phyloP scores from a whole-genome alignment of 2,113 vertebrate species.

The Laterallus jamaicensis region DNA sequence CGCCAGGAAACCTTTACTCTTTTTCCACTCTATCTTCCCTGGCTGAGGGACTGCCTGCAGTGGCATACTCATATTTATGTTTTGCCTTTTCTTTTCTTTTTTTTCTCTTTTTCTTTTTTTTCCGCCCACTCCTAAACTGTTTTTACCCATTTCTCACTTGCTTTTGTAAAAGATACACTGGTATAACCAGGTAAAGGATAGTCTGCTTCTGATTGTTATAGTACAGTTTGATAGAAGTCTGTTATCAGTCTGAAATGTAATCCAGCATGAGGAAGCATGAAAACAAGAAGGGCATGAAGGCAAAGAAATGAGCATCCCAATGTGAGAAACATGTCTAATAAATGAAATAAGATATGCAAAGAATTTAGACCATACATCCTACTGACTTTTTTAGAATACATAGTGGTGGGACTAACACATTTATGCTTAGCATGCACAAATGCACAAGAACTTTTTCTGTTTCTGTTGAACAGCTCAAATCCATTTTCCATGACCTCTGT shows the following conservation, averaged over 20 bases:
- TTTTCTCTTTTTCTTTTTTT: not conserved
- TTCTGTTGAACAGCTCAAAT: not conserved
- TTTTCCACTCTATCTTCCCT: not conserved
- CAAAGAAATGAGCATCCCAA: slow-evolving; percentile 16
- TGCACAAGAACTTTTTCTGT: not conserved
- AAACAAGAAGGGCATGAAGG: not conserved
- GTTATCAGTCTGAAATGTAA: slow-evolving; percentile 48
- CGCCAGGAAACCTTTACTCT: slow-evolving; percentile 15
- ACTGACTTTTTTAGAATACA: not conserved
- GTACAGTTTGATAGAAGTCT: not conserved
- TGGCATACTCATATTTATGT: slow-evolving; percentile 7
- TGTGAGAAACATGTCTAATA: slow-evolving; percentile 29
- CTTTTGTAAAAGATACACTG: slow-evolving; percentile 46
- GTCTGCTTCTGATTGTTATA: not conserved
- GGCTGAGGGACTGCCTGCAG: slow-evolving; percentile 4
- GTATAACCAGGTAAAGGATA: not conserved
- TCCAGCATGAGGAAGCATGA: not conserved
- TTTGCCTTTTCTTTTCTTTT: slow-evolving; percentile 5
- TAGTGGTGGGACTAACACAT: not conserved
- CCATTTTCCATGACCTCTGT: not conserved
- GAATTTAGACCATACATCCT: not conserved
- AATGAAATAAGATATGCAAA: slow-evolving; percentile 31
- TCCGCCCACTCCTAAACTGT: not conserved
- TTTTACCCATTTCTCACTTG: slow-evolving; percentile 27
- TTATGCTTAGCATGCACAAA: not conserved